Conservation (phyloP, 2,888 invertebrate species). For the Coleophora flavipennella region DNA sequence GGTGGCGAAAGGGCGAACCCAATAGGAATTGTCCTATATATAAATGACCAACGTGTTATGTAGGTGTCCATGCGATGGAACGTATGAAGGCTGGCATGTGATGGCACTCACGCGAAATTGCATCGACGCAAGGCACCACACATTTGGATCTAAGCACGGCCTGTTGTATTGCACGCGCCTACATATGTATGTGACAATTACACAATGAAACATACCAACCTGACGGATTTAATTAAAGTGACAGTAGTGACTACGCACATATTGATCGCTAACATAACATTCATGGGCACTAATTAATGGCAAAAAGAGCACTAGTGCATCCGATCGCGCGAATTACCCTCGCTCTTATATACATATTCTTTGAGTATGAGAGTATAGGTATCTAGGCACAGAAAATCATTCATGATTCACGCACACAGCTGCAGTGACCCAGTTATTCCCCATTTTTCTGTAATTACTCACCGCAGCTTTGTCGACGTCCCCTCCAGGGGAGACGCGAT, state of each 20-base stretch:
- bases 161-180: too few relatives aligned
- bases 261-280: too few relatives aligned
- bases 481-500: slow-evolving; percentile 33
- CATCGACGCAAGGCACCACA: background rate
- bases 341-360: too few relatives aligned
- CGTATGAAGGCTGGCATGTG: background rate
- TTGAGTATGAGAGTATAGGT: too few relatives aligned
- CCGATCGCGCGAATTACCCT: slow-evolving; percentile 6
- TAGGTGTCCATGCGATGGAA: background rate
- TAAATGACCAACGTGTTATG: background rate
- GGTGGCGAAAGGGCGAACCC: slow-evolving; percentile 49
- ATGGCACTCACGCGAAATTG: slow-evolving; percentile 4
- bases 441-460: slow-evolving; percentile 70
- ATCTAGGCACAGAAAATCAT: too few relatives aligned
- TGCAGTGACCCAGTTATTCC: slow-evolving; percentile 60
- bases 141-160: background rate
- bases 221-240: too few relatives aligned
- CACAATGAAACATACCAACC: too few relatives aligned
- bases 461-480: slow-evolving; percentile 53
- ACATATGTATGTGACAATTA: too few relatives aligned
- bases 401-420: slow-evolving; percentile 31
- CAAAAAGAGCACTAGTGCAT: background rate
- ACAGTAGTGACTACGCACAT: too few relatives aligned
- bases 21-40: slow-evolving; percentile 36
- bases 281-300: too few relatives aligned